A percentile compares a stretch with the other conserved stretches of the same genome.
Evolutionary conservation across 23 tunicate species (phyloP).

Genomic region (Ascidia mentula): DNA sequence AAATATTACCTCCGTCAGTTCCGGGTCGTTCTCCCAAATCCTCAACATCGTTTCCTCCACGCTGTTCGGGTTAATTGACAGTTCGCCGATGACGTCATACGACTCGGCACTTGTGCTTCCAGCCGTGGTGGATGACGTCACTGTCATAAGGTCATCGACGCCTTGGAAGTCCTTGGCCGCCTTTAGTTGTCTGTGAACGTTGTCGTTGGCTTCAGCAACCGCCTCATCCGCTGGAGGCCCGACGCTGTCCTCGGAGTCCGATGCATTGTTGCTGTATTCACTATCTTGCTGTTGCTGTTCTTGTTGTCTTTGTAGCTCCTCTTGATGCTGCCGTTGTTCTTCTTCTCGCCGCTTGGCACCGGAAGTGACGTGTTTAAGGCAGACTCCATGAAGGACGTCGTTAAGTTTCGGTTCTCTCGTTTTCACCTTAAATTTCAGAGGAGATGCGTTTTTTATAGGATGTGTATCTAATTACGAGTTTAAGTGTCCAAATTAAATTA

Average conservation of each 20-base stretch:
- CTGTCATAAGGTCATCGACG: slow-evolving; percentile 54
- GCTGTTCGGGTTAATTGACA: slow-evolving; percentile 83
- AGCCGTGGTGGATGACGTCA: slow-evolving; percentile 58
- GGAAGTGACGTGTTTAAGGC: slow-evolving; percentile 68
- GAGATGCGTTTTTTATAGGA: not conserved
- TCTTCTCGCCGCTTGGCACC: slow-evolving; percentile 51
- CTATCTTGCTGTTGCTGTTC: slow-evolving; percentile 15
- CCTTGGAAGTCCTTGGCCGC: slow-evolving; percentile 18
- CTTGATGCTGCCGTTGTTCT: slow-evolving; percentile 4
- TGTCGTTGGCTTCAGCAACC: slow-evolving; percentile 54
- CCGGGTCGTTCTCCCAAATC: slow-evolving; percentile 70
- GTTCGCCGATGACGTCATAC: slow-evolving; percentile 89
- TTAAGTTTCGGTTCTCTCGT: slow-evolving; percentile 74
- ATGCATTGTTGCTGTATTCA: not conserved
- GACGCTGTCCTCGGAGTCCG: slow-evolving; percentile 40
- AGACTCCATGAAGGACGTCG: slow-evolving; percentile 83
- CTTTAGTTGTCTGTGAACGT: slow-evolving; percentile 37
- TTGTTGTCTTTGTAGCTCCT: slow-evolving; percentile 14
- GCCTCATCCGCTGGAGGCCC: slow-evolving; percentile 35
- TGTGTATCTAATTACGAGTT: no score
- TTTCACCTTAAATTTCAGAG: slow-evolving; percentile 41
- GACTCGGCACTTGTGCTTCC: slow-evolving; percentile 86
- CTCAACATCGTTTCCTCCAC: slow-evolving; percentile 82
- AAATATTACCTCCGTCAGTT: slow-evolving; percentile 67
- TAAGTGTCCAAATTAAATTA: no score